These are phyloP conservation scores for Tor tambroides DNA, from an alignment of 2,113 vertebrate genomes.

Conservation along the genomic window DNA sequence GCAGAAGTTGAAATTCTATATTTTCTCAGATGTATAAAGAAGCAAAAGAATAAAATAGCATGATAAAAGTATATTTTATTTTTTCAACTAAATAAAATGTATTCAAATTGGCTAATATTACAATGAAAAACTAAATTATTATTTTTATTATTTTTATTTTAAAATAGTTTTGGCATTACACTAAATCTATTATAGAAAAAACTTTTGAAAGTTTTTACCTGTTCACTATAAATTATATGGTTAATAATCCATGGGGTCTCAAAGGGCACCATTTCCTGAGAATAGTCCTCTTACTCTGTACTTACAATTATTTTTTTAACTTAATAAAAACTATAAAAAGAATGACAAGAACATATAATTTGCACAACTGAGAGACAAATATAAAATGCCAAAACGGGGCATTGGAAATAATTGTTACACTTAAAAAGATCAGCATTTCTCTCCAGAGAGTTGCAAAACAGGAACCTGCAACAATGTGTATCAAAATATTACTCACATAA, in stretches of 20 bases:
- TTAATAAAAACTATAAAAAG: background rate
- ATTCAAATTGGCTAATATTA: background rate
- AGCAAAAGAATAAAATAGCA: background rate
- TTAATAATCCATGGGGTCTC: background rate
- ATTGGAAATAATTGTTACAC: slow-evolving; percentile 43
- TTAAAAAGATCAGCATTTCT: slow-evolving; percentile 41
- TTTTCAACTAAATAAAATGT: background rate
- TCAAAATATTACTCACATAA: slow-evolving; percentile 40
- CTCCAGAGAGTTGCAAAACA: slow-evolving; percentile 51
- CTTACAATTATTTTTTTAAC: background rate
- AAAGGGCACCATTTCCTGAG: background rate
- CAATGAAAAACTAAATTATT: background rate
- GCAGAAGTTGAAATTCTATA: background rate
- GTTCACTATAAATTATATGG: background rate
- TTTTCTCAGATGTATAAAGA: background rate
- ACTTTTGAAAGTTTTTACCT: background rate
- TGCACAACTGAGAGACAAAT: slow-evolving; percentile 6
- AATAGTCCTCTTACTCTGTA: background rate
- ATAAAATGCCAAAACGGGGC: background rate
- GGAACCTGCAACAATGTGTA: slow-evolving; percentile 25
- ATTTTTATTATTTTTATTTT: background rate
- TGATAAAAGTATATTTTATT: background rate
- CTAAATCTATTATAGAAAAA: background rate
- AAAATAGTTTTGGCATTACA: background rate
- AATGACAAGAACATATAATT: background rate